A percentile compares a stretch with the other conserved stretches of the same genome.
Conservation (phyloP, 2,113 vertebrate genomes). For the Boulengeromyrus knoepffleri region DNA sequence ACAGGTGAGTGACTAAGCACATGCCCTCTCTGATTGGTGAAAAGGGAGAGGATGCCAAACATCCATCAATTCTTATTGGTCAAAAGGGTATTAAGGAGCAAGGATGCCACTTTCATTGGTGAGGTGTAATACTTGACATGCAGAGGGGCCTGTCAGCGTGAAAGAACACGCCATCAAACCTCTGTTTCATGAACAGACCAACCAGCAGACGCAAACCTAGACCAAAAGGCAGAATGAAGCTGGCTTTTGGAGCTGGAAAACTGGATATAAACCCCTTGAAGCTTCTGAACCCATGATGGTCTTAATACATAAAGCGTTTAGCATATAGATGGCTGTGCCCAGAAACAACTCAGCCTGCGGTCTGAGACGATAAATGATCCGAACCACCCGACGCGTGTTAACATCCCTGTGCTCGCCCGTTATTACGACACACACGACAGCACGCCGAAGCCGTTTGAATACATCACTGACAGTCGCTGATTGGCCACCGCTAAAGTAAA, state of each 20-base stretch:
- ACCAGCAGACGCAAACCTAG: neutral
- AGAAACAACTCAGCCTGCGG: conserved; percentile 14
- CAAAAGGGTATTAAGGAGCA: neutral
- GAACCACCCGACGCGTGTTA: conserved; percentile 27
- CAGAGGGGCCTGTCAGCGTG: neutral
- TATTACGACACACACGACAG: conserved; percentile 27
- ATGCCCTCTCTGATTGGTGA: neutral
- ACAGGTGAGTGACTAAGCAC: neutral
- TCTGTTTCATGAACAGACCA: neutral
- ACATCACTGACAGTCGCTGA: conserved; percentile 32
- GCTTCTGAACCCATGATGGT: neutral
- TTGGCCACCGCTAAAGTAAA: conserved; percentile 32
- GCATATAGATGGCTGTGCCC: conserved; percentile 56
- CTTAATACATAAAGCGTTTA: conserved; percentile 41
- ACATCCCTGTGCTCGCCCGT: conserved; percentile 14
- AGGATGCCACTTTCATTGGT: neutral
- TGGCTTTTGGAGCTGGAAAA: neutral
- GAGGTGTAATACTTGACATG: neutral
- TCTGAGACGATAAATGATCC: conserved; percentile 16
- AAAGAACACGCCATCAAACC: neutral
- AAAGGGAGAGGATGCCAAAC: neutral
- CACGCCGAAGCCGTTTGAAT: conserved; percentile 28
- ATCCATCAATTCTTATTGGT: neutral
- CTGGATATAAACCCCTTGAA: neutral
- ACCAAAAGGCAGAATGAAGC: neutral